Base-by-base conservation (phyloP, 30 jellyfish, hydroid and myxozoan genomes). In the Sanderia malayensis region DNA sequence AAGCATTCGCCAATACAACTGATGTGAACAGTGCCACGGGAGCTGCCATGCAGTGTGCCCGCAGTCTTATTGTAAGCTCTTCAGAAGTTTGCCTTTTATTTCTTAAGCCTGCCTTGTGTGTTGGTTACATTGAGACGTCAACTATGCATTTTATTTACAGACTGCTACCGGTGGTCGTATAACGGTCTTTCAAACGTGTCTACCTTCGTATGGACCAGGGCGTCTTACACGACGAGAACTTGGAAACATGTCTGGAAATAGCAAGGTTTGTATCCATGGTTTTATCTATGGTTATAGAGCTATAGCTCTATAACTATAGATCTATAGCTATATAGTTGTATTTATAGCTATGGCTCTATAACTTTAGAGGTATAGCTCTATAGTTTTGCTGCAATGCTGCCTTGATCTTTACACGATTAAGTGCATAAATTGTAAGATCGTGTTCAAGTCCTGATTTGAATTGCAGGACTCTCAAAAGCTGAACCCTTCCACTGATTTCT, bases 131-230 rank as follows among this genome's bases (percentile, higher is more conserved):
- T n/a, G n/a, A n/a, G n/a, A n/a, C n/a, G n/a, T n/a, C n/a, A n/a
- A n/a, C n/a, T n/a, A n/a, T n/a, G n/a, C n/a, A n/a, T 37, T 37
- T 37, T 4, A 37, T 37, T 37, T 37, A 4, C 41, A 88, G 97
- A 11, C 93, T 13, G 53, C 98, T 4, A 83, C 94, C 1, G 98
- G 98, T 52, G 98, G 98, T 8, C 67, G 98, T 20, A 79, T 90
- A 20, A 90, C 98, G 2, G 80, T 90, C 21, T 90, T 90, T 63
- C 98, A 90, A 66, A 82, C 98, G 0, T 77, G 94, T 59, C 76
- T 90, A 7, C 98, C 98, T 9, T 70, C 89, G 4, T 46, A 45
- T 63, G 98, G 98, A 15, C 98, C 98, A 7, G 98, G 98, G 4
- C 76, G 75, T 57, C 64, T 90, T 6, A 83, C 53, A n/a, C 58